Base-by-base conservation (phyloP, 2,113 vertebrate species). In the Otocyon megalotis region DNA sequence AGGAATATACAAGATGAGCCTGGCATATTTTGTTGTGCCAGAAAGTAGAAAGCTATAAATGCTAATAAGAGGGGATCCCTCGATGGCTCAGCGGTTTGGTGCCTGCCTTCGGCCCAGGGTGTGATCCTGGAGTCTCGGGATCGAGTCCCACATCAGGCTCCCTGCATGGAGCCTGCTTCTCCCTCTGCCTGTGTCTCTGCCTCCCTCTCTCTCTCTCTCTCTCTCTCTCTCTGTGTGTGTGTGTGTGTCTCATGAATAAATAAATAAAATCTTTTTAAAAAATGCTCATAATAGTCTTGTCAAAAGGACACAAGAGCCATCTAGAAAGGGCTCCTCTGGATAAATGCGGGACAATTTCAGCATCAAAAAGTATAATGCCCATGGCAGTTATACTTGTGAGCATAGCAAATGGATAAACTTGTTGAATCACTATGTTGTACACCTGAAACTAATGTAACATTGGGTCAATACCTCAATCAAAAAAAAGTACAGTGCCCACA, bases 21-120 rank as follows among this genome's bases (percentile, higher is more conserved):
- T 95, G 60, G 60, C 16, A 86, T 56, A 87, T 87, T 90, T 87
- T 94, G 65, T 50, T 96, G 37, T 69, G 63, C 53, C 92, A 96
- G n/a, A 97, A 96, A 93, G 79, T 58, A 94, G 94, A 26, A 58
- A 96, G 30, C 60, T 88, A 89, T 94, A 86, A 92, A 90, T 88
- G 48, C 63, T 95, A 96, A 94, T 56, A 43, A 43, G 43, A 43
- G 43, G 43, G 43, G 43, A 43, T 43, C 43, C 43, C 43, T 43
- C 5, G 43, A 43, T 43, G 43, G 43, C 43, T 43, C 43, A 43
- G 43, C 6, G 43, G 43, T 43, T 43, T 43, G 7, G 43, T 43
- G 43, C 43, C 43, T 43, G 43, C 43, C 7, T 43, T 43, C 43
- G 43, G 43, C 43, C 43, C 43, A 43, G 43, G 43, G 43, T 43